phyloP scores from a whole-genome alignment of 2,888 invertebrate genomes.

The Trichogramma evanescens region DNA sequence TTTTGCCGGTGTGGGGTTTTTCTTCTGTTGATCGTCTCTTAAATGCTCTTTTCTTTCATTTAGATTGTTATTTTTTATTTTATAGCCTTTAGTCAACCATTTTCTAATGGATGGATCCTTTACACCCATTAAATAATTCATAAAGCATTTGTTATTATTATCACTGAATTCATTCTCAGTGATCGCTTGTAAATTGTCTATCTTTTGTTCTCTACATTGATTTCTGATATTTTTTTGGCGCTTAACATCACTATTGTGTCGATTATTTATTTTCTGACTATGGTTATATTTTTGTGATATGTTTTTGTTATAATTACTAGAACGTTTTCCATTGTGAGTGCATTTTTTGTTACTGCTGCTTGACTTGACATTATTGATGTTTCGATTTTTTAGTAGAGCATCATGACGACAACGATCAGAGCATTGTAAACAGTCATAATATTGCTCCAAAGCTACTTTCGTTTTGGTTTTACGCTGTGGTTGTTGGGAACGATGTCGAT shows the following conservation, averaged over 20 bases:
- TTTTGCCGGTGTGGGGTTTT: slow-evolving; percentile 33
- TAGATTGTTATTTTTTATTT: background rate
- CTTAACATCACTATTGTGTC: slow-evolving; percentile 14
- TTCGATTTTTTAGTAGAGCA: slow-evolving; percentile 23
- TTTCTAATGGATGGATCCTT: slow-evolving; percentile 16
- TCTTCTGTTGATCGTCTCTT: slow-evolving; percentile 7
- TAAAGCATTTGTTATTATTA: background rate
- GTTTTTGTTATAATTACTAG: slow-evolving; percentile 12
- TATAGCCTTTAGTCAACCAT: slow-evolving; percentile 14
- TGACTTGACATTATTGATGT: slow-evolving; percentile 12
- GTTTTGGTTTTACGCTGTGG: slow-evolving; percentile 28
- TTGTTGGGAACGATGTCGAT: slow-evolving; percentile 25
- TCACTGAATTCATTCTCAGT: background rate
- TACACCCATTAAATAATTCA: slow-evolving; percentile 13
- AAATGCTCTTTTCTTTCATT: slow-evolving; percentile 2
- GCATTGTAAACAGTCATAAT: slow-evolving; percentile 44
- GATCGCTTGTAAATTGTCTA: slow-evolving; percentile 13
- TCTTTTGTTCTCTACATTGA: background rate
- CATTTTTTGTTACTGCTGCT: slow-evolving; percentile 18
- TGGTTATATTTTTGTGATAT: background rate
- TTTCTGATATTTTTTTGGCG: slow-evolving; percentile 17
- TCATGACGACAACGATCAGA: slow-evolving; percentile 42
- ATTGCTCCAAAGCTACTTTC: slow-evolving; percentile 35
- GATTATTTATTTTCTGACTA: slow-evolving; percentile 13
- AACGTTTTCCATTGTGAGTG: slow-evolving; percentile 1